phyloP scores from a whole-genome alignment of 2,797 vertebrate genomes.

The Anguilla obscura region DNA sequence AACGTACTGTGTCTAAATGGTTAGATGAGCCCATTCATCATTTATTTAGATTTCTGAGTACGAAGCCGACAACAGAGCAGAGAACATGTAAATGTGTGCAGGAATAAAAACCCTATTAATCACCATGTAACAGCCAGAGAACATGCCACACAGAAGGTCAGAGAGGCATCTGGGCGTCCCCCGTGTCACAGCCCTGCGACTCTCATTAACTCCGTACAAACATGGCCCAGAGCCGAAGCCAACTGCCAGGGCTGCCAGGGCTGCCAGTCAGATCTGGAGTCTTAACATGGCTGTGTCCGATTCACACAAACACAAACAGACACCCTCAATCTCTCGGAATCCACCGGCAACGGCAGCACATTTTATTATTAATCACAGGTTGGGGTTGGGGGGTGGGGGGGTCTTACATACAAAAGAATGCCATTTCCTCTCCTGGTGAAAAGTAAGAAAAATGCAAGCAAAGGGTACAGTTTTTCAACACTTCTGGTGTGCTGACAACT shows the following conservation, averaged over 20 bases:
- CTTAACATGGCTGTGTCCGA: not conserved
- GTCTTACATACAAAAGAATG: slow-evolving; percentile 36
- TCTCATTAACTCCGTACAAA: not conserved
- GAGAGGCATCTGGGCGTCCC: slow-evolving; percentile 2
- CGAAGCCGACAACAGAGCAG: not conserved
- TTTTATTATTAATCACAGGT: slow-evolving; percentile 43
- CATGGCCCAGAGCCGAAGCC: not conserved
- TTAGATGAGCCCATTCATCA: not conserved
- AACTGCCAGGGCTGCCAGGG: not conserved
- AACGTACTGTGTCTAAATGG: not conserved
- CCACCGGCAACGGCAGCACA: slow-evolving; percentile 29
- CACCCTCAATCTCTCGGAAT: slow-evolving; percentile 42
- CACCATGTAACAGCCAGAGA: not conserved
- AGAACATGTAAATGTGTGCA: slow-evolving; percentile 25
- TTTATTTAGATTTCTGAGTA: not conserved
- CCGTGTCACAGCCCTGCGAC: not conserved
- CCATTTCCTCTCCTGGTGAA: slow-evolving; percentile 20
- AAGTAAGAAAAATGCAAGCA: not conserved
- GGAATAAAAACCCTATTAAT: not conserved
- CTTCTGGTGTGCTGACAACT: not conserved
- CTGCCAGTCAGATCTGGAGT: not conserved
- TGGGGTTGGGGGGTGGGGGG: slow-evolving; percentile 22
- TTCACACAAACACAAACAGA: slow-evolving; percentile 40
- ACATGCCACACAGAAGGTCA: not conserved
- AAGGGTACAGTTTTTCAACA: not conserved